A percentile compares a stretch with the other conserved stretches of the same genome.
Conservation (phyloP, 1,140 invertebrate species). For the Sarcophaga bullata region DNA sequence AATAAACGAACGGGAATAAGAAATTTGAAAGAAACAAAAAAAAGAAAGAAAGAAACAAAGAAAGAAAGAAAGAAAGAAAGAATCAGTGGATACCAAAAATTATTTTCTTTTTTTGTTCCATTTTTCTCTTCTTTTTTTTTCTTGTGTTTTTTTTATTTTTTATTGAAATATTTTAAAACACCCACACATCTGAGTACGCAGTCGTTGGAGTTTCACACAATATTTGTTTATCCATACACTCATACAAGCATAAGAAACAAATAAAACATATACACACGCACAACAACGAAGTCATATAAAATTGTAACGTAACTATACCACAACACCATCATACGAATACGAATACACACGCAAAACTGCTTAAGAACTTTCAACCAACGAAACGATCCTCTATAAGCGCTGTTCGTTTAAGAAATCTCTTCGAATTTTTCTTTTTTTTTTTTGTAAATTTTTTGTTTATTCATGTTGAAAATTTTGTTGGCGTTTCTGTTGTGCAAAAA, state of each 20-base stretch:
- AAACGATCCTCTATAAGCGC: no score
- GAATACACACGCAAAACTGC: no score
- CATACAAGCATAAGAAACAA: no score
- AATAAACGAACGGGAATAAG: no score
- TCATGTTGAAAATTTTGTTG: neutral
- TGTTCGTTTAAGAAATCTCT: no score
- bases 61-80: neutral
- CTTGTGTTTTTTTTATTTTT: no score
- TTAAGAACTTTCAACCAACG: no score
- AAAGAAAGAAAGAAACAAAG: neutral
- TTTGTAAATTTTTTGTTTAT: neutral
- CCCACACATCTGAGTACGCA: constrained; percentile 42
- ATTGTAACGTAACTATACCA: no score
- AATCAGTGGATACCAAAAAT: neutral
- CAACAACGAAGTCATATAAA: neutral
- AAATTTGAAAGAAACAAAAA: neutral
- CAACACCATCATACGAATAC: no score
- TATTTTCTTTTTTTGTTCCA: no score
- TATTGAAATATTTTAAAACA: constrained; percentile 23
- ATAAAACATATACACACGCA: neutral
- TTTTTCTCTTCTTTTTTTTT: no score
- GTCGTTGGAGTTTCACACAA: constrained; percentile 7
- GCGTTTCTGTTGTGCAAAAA: neutral
- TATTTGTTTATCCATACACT: neutral
- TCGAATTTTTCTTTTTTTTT: no score